These are phyloP conservation scores for Drosophila tsacasi DNA, from an alignment of 1,140 invertebrate genomes.

Conservation along the genomic window DNA sequence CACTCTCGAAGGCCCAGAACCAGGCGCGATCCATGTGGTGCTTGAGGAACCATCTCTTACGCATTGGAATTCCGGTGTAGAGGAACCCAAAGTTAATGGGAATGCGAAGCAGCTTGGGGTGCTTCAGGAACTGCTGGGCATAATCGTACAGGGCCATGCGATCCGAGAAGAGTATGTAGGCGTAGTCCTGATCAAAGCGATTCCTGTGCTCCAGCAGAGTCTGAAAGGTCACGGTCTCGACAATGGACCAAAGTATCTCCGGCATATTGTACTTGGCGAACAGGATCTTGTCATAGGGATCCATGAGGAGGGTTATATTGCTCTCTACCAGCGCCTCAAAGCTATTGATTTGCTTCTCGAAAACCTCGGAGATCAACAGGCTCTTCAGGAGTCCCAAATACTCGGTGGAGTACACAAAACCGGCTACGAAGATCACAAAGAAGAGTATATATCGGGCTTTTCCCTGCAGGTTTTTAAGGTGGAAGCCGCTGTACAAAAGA, in stretches of 20 bases:
- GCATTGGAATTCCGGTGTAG: constrained; percentile 62
- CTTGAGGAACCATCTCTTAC: constrained; percentile 64
- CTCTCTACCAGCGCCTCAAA: constrained; percentile 51
- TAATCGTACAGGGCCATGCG: constrained; percentile 60
- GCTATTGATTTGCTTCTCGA: constrained; percentile 56
- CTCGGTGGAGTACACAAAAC: constrained; percentile 64
- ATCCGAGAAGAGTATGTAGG: constrained; percentile 67
- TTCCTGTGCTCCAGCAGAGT: constrained; percentile 43
- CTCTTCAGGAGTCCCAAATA: constrained; percentile 65
- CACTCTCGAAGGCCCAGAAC: constrained; percentile 62
- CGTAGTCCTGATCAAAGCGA: constrained; percentile 51
- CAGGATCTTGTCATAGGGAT: constrained; percentile 44
- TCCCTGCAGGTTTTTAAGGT: constrained; percentile 35
- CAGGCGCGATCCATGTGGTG: constrained; percentile 49
- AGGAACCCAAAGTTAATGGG: constrained; percentile 68
- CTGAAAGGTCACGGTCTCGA: constrained; percentile 42
- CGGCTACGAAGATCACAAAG: constrained; percentile 49
- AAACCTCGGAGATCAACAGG: constrained; percentile 67
- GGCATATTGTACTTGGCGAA: constrained; percentile 52
- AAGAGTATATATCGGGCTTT: constrained; percentile 56
- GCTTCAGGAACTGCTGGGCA: constrained; percentile 59
- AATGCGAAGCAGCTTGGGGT: constrained; percentile 57
- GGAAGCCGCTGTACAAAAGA: constrained; percentile 47
- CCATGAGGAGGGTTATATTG: constrained; percentile 58
- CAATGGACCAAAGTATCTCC: constrained; percentile 33